Evolutionary conservation across 2,888 invertebrate species (phyloP), one percentile per base, ranked within the genome.

Genomic region (Agrochola macilenta): DNA sequence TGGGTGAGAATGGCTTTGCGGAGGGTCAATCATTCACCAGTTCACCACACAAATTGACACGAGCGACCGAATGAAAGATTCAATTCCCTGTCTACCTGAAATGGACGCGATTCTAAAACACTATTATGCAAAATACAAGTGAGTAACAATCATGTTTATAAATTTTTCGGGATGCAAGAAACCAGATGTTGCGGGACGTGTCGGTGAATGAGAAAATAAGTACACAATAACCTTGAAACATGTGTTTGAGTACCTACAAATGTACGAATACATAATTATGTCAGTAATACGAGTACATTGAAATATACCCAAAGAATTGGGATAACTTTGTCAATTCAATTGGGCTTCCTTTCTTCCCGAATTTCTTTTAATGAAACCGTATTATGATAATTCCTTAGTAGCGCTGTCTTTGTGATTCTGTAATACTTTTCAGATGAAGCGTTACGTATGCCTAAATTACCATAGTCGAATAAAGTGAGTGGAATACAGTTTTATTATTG

Each of bases 401-500:
- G 74, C 69, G 26, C 43, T 65, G 58, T 66, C 69, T 82, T 73
- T 78, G 76, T 76, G 70, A 72, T 73, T 72, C 46, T 71, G 68
- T 75, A 81, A 84, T 80, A 69, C 66, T 82, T 43, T 83, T 82
- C 68, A 76, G 63, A 72, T 70, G 74, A 79, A 81, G 72, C 78
- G 69, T 75, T 78, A 66, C 69, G 81, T 88, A 78, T 76, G 84
- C 79, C 76, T 86, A 89, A 89, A 91, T 90, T 90, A 90, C 84
- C 84, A 76, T 74, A 82, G 83, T 83, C 84, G 80, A 85, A 89
- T 88, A 90, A 87, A 90, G 81, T 83, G 79, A 88, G 86, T 90
- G 70, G 82, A 87, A 90, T 83, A 89, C 87, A 89, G 87, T 90
- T 93, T 93, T 92, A 93, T 92, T 92, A 92, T 90, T 89, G 92